These are phyloP conservation scores for Leptodactylus fallax DNA, from an alignment of 2,797 vertebrate genomes.

Conservation along the genomic window DNA sequence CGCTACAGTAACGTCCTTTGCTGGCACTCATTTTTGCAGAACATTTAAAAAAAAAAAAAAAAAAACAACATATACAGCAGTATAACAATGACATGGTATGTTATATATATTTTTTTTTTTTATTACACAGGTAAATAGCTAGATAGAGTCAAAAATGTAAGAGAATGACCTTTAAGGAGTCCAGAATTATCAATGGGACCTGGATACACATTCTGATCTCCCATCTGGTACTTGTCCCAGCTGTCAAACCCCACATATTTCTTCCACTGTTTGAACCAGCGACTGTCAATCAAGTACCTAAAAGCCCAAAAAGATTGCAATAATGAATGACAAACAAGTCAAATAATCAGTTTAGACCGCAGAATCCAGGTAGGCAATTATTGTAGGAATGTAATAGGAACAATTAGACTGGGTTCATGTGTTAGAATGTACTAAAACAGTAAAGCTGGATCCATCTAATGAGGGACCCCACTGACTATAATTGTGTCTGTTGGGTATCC, in stretches of 20 bases:
- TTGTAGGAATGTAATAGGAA: too few relatives aligned
- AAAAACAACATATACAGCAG: neutral
- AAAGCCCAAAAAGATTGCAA: slow-evolving; percentile 57
- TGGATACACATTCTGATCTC: slow-evolving; percentile 97
- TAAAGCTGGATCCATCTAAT: too few relatives aligned
- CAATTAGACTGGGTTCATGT: too few relatives aligned
- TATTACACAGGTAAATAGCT: too few relatives aligned
- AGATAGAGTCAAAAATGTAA: neutral
- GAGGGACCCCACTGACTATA: too few relatives aligned
- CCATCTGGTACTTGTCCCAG: slow-evolving; percentile 99
- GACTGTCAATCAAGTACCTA: slow-evolving; percentile 98
- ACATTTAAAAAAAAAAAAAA: neutral
- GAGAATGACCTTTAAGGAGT: slow-evolving; percentile 89
- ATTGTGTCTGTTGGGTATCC: too few relatives aligned
- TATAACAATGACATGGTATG: neutral
- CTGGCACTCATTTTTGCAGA: neutral
- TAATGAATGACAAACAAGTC: neutral
- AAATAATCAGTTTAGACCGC: neutral
- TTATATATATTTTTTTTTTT: too few relatives aligned
- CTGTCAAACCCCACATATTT: slow-evolving; percentile 99
- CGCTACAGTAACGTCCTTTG: neutral
- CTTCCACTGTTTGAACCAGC: slow-evolving; percentile 99
- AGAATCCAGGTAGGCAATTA: neutral
- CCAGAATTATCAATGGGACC: slow-evolving; percentile 97
- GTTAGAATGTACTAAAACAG: too few relatives aligned